Conservation (phyloP, 2,113 vertebrate species). For the Condylura cristata region DNA sequence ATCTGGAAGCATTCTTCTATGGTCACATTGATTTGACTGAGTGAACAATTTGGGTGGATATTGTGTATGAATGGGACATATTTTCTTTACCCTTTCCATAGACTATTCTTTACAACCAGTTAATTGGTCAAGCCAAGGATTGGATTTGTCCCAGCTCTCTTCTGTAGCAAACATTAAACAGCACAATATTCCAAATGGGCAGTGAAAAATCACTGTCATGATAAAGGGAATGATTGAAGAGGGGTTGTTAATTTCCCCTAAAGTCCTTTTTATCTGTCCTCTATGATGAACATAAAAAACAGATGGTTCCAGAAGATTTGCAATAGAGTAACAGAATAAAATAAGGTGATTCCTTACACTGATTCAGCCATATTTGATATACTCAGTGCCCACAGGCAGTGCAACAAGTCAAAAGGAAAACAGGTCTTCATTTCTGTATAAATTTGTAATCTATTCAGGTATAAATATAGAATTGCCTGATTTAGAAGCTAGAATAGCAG, state of each 20-base stretch:
- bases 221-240: neutral
- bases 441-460: neutral
- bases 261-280: neutral
- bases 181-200: neutral
- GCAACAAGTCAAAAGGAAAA: neutral
- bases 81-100: neutral
- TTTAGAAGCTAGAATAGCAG: neutral
- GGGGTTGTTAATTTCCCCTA: neutral
- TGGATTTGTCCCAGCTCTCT: neutral
- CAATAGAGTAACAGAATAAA: neutral
- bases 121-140: neutral
- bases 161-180: neutral
- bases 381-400: neutral
- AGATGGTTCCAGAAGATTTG: neutral
- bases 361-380: neutral
- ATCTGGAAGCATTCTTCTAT: neutral
- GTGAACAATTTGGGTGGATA: neutral
- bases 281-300: neutral
- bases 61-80: neutral
- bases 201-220: neutral
- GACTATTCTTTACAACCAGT: neutral
- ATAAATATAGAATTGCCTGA: neutral
- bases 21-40: neutral
- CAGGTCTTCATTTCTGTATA: neutral
- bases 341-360: neutral